Evolutionary conservation across 2,797 vertebrate species (phyloP), one percentile per base, ranked within the genome.

Genomic region (Sciurus vulgaris): DNA sequence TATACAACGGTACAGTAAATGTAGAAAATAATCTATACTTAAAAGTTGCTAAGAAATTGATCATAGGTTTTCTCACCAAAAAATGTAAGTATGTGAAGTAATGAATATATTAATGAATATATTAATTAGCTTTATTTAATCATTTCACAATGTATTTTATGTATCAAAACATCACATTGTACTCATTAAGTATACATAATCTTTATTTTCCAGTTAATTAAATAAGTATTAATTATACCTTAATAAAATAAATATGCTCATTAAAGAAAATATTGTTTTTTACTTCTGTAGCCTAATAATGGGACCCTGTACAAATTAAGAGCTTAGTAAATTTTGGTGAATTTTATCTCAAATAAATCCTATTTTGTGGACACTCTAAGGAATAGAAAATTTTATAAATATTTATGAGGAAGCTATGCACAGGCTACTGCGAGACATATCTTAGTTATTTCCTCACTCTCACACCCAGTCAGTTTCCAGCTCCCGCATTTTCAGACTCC

Each of bases 311-410:
- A 82, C 11, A 79, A 92, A 84, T 61, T 78, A 76, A 86, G 41
- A 10, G 3, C 17, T 89, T 63, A 73, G 24, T 67, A 69, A 78
- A 61, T 82, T 83, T 89, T 41, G 3, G 47, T 79, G n/a, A 3
- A 7, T 67, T 94, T 72, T 76, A 86, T 87, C 72, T 15, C 22
- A 93, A 72, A 89, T 35, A 84, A 88, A 92, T 92, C 12, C 47
- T 1, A 92, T 61, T 81, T 93, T 2, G 28, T 14, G 24, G 14
- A 54, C 12, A 41, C 6, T 74, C 54, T 70, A 70, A 89, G 26
- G 70, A 84, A 70, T 82, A 81, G 72, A 67, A 38, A n/a, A 41
- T 38, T 86, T 86, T 78, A 47, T 7, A 54, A 76, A 70, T 38
- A 86, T 79, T 3, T 44, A 67, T 65, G 15, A 91, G 30, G 26